These are phyloP conservation scores for Cosmopolites sordidus DNA, from an alignment of 2,888 invertebrate species.

Conservation along the genomic window DNA sequence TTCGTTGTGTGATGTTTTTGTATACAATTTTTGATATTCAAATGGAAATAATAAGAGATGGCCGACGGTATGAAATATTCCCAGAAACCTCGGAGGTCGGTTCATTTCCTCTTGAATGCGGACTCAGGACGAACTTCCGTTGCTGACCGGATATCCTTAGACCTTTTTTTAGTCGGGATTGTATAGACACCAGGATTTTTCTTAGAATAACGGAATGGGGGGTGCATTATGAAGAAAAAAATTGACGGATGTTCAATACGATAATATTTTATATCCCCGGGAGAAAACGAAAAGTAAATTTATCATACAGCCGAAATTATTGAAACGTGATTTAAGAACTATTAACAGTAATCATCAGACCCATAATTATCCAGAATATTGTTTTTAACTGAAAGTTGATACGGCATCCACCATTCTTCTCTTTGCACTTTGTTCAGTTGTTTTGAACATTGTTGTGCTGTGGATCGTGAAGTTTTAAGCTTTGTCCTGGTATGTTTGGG, in stretches of 20 bases:
- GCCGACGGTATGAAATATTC: conserved; percentile 11
- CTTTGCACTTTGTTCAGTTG: no score
- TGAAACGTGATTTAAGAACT: no score
- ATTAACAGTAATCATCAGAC: no score
- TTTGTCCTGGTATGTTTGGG: no score
- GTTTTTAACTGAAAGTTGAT: no score
- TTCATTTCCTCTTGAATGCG: conserved; percentile 18
- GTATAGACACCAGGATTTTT: conserved; percentile 15
- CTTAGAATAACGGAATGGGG: conserved; percentile 11
- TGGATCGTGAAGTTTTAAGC: no score
- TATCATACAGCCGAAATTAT: no score
- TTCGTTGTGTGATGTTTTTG: no score
- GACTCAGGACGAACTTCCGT: conserved; percentile 14
- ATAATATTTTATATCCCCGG: not conserved
- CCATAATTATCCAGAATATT: no score
- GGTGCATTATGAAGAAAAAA: conserved; percentile 21
- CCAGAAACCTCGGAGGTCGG: conserved; percentile 8
- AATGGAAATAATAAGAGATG: conserved; percentile 13
- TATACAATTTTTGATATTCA: conserved; percentile 8
- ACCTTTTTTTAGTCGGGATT: conserved; percentile 10
- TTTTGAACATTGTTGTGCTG: no score
- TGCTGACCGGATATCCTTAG: conserved; percentile 16
- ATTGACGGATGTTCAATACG: not conserved
- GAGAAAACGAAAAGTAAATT: no score
- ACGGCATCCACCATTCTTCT: no score